Percentiles rank a stretch among this genome's conserved stretches.
These are phyloP conservation scores for Schizothorax lantsangensis DNA, from an alignment of 2,797 vertebrate genomes.

Conservation along the genomic window DNA sequence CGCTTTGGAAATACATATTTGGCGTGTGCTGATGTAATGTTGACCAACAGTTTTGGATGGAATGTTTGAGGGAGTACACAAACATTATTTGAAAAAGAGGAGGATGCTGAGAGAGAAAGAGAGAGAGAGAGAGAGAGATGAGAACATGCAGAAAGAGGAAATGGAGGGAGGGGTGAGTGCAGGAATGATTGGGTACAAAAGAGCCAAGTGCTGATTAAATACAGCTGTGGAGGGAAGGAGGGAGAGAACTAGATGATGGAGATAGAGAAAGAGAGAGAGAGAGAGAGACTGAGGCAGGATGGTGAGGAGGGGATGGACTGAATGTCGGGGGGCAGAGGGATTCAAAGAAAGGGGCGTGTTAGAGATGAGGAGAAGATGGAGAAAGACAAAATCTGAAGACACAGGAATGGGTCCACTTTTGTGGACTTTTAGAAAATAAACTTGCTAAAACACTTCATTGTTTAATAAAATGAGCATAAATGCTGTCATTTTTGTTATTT, in stretches of 20 bases:
- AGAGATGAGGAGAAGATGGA: background rate
- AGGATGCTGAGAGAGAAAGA: slow-evolving; percentile 25
- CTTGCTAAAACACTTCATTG: background rate
- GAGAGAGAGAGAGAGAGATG: slow-evolving; percentile 67
- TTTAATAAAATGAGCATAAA: background rate
- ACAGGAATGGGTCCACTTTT: background rate
- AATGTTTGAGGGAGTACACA: slow-evolving; percentile 34
- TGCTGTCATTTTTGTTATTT: background rate
- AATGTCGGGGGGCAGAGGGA: slow-evolving; percentile 38
- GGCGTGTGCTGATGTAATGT: slow-evolving; percentile 42
- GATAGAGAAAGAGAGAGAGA: background rate
- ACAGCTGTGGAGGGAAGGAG: slow-evolving; percentile 73
- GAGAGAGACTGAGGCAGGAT: background rate
- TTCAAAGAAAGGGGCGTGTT: slow-evolving; percentile 7
- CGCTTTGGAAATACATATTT: background rate
- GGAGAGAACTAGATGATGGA: slow-evolving; percentile 3
- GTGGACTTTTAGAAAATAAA: background rate
- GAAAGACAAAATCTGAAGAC: slow-evolving; percentile 18
- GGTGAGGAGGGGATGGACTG: background rate
- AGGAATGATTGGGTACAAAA: slow-evolving; percentile 48
- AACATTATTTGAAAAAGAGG: slow-evolving; percentile 28
- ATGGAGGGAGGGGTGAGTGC: slow-evolving; percentile 64
- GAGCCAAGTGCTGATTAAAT: slow-evolving; percentile 73
- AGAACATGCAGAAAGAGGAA: slow-evolving; percentile 57
- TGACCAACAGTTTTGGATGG: slow-evolving; percentile 43